Conservation (phyloP, 2,888 invertebrate species). For the Psylliodes chrysocephalus region DNA sequence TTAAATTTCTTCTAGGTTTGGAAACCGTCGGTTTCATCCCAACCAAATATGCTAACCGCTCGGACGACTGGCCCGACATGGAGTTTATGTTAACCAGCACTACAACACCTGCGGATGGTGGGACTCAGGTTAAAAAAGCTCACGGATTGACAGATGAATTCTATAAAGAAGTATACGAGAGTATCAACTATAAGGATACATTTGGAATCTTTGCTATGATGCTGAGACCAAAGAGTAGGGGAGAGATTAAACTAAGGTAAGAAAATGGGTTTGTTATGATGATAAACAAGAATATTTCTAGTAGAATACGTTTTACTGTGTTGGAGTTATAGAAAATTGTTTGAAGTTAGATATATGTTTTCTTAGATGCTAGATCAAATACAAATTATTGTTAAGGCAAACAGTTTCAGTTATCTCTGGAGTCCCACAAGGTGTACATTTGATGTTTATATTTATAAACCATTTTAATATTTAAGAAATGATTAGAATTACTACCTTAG, state of each 20-base stretch:
- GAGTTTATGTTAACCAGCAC: constrained; percentile 90
- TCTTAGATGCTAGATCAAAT: too few species aligned
- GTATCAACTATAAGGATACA: constrained; percentile 79
- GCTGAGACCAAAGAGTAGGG: constrained; percentile 87
- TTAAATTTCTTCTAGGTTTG: constrained; percentile 59
- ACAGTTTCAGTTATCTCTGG: too few species aligned
- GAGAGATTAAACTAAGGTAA: constrained; percentile 72
- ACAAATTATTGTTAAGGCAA: too few species aligned
- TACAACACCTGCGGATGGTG: constrained; percentile 86
- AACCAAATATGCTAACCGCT: constrained; percentile 86
- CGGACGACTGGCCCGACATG: constrained; percentile 92
- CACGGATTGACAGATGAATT: constrained; percentile 86
- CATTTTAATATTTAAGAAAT: too few species aligned
- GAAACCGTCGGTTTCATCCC: constrained; percentile 90
- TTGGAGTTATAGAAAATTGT: too few species aligned
- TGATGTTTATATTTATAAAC: too few species aligned
- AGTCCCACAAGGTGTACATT: too few species aligned
- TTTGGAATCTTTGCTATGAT: constrained; percentile 90
- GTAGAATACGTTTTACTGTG: too few species aligned
- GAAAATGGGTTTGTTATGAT: too few species aligned
- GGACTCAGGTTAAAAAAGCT: constrained; percentile 76
- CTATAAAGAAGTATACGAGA: constrained; percentile 78
- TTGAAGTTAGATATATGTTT: too few species aligned
- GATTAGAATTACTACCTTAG: too few species aligned
- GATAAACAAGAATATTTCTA: too few species aligned